phyloP scores from a whole-genome alignment of 2,113 vertebrate genomes.

The Oreamnos americanus region DNA sequence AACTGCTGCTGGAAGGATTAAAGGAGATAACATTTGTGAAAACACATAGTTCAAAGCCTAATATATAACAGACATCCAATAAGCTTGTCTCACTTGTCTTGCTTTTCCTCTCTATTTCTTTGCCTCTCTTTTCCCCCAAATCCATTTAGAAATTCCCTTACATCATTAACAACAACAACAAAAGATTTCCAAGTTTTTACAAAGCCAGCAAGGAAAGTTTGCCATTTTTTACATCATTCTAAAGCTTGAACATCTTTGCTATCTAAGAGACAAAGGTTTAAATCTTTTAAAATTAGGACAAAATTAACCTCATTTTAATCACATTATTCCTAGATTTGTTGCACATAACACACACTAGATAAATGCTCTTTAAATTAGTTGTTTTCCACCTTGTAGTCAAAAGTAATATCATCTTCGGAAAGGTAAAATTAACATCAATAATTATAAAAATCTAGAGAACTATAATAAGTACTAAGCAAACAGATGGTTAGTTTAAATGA shows the following conservation, averaged over 20 bases:
- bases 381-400: not conserved
- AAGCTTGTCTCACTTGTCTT: not conserved
- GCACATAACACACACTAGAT: not conserved
- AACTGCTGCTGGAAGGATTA: constrained; percentile 18
- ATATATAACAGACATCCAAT: not conserved
- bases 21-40: constrained; percentile 41
- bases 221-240: not conserved
- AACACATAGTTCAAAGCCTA: not conserved
- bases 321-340: not conserved
- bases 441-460: constrained; percentile 29
- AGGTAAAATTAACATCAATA: constrained; percentile 9
- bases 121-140: not conserved
- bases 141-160: not conserved
- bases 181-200: not conserved
- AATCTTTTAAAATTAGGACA: not conserved
- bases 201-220: not conserved
- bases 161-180: not conserved
- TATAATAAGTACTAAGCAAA: constrained; percentile 51
- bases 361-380: constrained; percentile 26
- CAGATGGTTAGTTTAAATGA: constrained; percentile 56
- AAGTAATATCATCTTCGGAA: not conserved
- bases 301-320: not conserved
- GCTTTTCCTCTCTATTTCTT: not conserved
- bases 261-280: not conserved
- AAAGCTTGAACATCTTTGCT: not conserved